Evolutionary conservation across 2,888 invertebrate genomes (phyloP).

Genomic region (Biston betularia): DNA sequence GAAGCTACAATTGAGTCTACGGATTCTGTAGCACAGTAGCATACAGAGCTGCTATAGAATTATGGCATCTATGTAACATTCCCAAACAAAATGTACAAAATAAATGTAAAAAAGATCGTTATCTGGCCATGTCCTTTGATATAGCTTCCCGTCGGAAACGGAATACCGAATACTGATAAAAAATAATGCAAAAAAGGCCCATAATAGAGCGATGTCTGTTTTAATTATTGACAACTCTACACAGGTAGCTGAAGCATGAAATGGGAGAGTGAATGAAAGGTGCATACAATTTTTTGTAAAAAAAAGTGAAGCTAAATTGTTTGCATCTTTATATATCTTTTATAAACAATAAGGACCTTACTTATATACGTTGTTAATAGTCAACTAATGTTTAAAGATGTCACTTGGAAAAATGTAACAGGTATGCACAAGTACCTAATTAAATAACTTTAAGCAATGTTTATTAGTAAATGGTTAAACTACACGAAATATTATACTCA

Average conservation of each 20-base stretch:
- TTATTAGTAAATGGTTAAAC: too few species aligned
- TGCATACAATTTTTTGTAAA: too few species aligned
- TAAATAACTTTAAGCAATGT: too few species aligned
- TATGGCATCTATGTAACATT: constrained; percentile 23
- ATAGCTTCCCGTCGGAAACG: constrained; percentile 26
- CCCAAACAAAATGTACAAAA: constrained; percentile 15
- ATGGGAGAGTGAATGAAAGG: constrained; percentile 7
- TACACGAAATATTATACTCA: too few species aligned
- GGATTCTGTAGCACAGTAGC: constrained; percentile 5
- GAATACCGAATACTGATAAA: constrained; percentile 30
- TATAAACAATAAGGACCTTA: too few species aligned
- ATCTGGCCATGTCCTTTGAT: constrained; percentile 40
- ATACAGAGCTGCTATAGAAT: not conserved
- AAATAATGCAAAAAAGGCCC: constrained; percentile 22
- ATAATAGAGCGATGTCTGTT: constrained; percentile 14
- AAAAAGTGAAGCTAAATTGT: too few species aligned
- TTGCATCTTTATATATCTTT: not conserved
- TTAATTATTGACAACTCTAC: constrained; percentile 45
- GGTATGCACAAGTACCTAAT: too few species aligned
- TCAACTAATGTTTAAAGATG: too few species aligned
- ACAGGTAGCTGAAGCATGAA: constrained; percentile 27
- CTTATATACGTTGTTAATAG: too few species aligned
- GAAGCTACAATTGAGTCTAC: constrained; percentile 15
- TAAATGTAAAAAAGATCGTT: constrained; percentile 35
- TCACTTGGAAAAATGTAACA: too few species aligned